These are phyloP conservation scores for Arnoldichthys spilopterus DNA, from an alignment of 2,797 vertebrate genomes.

Conservation along the genomic window DNA sequence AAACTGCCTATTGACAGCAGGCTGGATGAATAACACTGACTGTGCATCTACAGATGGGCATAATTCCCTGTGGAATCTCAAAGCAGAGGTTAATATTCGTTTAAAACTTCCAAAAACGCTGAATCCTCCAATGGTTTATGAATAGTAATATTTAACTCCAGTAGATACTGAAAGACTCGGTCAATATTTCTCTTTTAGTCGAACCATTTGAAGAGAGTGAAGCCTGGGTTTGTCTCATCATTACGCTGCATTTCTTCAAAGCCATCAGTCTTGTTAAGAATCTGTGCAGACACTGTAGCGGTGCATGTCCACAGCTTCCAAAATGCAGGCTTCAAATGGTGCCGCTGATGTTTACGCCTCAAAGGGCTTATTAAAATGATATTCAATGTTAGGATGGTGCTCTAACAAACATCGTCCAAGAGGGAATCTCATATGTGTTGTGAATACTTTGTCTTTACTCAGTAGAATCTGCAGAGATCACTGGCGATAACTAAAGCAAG, in stretches of 20 bases:
- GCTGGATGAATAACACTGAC: no score
- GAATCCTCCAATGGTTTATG: background rate
- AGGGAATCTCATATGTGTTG: constrained; percentile 13
- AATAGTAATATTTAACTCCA: background rate
- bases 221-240: constrained; percentile 8
- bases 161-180: background rate
- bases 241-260: constrained; percentile 36
- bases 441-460: constrained; percentile 4
- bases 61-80: no score
- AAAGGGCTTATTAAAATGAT: constrained; percentile 24
- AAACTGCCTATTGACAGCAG: no score
- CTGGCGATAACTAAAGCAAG: background rate
- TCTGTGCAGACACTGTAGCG: constrained; percentile 12
- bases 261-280: constrained; percentile 28
- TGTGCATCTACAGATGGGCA: no score
- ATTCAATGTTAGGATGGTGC: constrained; percentile 12
- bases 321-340: constrained; percentile 34
- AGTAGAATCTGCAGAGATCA: background rate
- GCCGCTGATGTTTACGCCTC: background rate
- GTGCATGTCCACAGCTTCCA: constrained; percentile 12
- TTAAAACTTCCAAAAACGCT: no score
- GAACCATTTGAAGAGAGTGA: constrained; percentile 21
- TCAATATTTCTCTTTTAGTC: background rate
- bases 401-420: background rate
- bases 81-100: no score